A percentile compares a stretch with the other conserved stretches of the same genome.
Evolutionary conservation across 2,888 invertebrate species (phyloP).

Genomic region (Stenoptilia bipunctidactyla): DNA sequence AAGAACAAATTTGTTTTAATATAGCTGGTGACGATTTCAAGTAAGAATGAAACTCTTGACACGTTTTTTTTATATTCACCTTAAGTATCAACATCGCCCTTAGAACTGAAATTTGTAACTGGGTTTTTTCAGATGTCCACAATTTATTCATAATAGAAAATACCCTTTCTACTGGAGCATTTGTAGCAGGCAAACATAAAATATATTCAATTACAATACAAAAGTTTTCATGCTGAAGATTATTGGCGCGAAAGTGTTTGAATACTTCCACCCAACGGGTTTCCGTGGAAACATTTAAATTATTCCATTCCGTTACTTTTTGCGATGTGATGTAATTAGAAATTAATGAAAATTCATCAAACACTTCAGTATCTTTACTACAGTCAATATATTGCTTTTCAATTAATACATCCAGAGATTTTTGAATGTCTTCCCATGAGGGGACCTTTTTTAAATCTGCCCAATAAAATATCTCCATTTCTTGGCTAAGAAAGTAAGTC

Average conservation of each 20-base stretch:
- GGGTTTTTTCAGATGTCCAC: conserved; percentile 16
- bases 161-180: conserved; percentile 17
- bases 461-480: conserved; percentile 24
- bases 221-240: conserved; percentile 15
- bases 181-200: conserved; percentile 18
- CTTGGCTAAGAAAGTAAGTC: conserved; percentile 18
- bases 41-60: conserved; percentile 11
- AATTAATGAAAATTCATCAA: conserved; percentile 24
- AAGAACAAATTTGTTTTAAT: neutral
- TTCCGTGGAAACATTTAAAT: conserved; percentile 21
- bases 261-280: conserved; percentile 23
- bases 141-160: conserved; percentile 17
- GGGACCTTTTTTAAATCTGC: conserved; percentile 19
- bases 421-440: conserved; percentile 20
- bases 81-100: conserved; percentile 17
- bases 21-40: conserved; percentile 14
- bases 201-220: conserved; percentile 16
- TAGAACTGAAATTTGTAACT: conserved; percentile 15
- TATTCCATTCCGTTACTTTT: conserved; percentile 24
- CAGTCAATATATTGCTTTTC: conserved; percentile 12
- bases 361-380: conserved; percentile 22
- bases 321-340: conserved; percentile 19
- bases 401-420: conserved; percentile 16
- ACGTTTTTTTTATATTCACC: conserved; percentile 12
- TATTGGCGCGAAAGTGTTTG: conserved; percentile 16